Evolutionary conservation across 2,113 vertebrate genomes (phyloP).

Genomic region (Cnemophilus loriae): DNA sequence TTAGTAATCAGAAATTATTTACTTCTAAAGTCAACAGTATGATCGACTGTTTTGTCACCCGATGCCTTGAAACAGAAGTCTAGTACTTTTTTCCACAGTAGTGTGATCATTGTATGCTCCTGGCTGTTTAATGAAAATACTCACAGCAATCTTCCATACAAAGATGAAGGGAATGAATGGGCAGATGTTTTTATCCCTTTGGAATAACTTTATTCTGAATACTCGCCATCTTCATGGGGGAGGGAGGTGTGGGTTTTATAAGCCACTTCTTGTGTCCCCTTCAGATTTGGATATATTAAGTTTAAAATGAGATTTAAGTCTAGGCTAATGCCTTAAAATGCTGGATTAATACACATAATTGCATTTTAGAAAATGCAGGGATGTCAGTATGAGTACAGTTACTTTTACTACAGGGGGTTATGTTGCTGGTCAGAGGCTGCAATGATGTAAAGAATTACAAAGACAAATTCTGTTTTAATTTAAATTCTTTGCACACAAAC

Average conservation of each 20-base stretch:
- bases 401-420: neutral
- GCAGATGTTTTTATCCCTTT: neutral
- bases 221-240: neutral
- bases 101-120: neutral
- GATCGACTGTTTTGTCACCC: neutral
- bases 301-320: neutral
- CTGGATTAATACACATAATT: neutral
- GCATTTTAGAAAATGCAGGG: neutral
- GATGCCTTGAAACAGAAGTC: neutral
- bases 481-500: neutral
- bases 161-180: neutral
- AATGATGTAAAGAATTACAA: neutral
- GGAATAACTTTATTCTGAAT: neutral
- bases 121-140: neutral
- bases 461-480: neutral
- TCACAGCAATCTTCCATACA: neutral
- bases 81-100: neutral
- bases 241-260: neutral
- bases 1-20: neutral
- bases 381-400: neutral
- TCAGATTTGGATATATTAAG: neutral
- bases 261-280: neutral
- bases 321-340: neutral
- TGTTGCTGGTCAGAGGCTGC: neutral
- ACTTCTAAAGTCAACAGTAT: neutral